A percentile compares a stretch with the other conserved stretches of the same genome.
Evolutionary conservation across 2,797 vertebrate species (phyloP).

Genomic region (Siniperca obscura): DNA sequence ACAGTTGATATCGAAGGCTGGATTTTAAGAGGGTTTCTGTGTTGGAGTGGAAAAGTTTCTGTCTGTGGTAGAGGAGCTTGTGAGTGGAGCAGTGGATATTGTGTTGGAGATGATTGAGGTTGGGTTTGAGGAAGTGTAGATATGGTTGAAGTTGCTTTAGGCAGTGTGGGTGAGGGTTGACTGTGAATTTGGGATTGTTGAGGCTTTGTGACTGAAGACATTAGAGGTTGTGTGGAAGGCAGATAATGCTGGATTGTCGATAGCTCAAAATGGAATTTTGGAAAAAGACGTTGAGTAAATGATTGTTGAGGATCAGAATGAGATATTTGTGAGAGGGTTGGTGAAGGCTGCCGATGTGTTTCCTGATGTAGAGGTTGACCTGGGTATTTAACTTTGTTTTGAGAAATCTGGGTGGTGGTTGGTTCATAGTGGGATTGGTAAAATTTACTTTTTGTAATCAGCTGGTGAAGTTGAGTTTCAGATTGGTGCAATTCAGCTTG

Average conservation of each 20-base stretch:
- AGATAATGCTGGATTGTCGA: conserved; percentile 24
- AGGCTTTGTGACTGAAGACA: conserved; percentile 12
- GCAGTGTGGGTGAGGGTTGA: neutral
- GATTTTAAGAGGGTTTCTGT: conserved; percentile 7
- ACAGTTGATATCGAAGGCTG: conserved; percentile 31
- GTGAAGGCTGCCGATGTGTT: conserved; percentile 24
- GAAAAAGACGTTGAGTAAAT: conserved; percentile 37
- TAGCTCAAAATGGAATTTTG: conserved; percentile 50
- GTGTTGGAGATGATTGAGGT: conserved; percentile 34
- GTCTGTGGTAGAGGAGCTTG: conserved; percentile 12
- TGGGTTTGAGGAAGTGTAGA: conserved; percentile 24
- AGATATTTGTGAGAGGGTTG: conserved; percentile 21
- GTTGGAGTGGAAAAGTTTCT: conserved; percentile 27
- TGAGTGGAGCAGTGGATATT: conserved; percentile 6
- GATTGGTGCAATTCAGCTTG: conserved; percentile 11
- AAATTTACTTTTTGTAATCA: conserved; percentile 4
- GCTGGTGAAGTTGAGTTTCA: neutral
- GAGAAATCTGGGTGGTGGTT: conserved; percentile 22
- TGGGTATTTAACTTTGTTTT: conserved; percentile 2
- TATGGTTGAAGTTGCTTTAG: conserved; percentile 9
- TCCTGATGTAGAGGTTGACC: neutral
- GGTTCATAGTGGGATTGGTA: conserved; percentile 2
- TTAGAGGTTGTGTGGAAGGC: conserved; percentile 6
- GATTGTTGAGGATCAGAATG: conserved; percentile 9
- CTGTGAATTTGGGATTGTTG: conserved; percentile 11